Evolutionary conservation across 1,140 invertebrate genomes (phyloP).

Genomic region (Daktulosphaira vitifoliae): DNA sequence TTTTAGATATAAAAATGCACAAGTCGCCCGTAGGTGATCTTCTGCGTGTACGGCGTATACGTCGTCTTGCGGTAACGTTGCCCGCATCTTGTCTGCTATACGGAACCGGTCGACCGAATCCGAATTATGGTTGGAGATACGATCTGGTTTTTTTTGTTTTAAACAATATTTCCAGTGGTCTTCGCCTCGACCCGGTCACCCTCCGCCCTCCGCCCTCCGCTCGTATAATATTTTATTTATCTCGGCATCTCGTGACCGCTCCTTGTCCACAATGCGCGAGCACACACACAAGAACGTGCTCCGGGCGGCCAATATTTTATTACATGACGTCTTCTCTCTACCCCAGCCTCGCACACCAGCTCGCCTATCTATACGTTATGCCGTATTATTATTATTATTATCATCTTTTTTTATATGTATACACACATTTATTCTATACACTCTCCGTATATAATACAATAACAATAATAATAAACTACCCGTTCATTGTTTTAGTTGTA

Average conservation of each 20-base stretch:
- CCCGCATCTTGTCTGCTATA: neutral
- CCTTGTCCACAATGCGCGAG: constrained; percentile 19
- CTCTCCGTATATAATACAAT: no score
- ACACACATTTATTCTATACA: no score
- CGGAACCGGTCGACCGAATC: constrained; percentile 33
- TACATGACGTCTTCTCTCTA: no score
- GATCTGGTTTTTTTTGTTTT: constrained; percentile 28
- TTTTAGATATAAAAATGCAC: no score
- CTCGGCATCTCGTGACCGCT: constrained; percentile 32
- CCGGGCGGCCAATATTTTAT: constrained; percentile 12
- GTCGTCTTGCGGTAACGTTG: constrained; percentile 5
- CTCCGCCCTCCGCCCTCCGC: neutral
- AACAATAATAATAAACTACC: neutral
- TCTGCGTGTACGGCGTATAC: neutral
- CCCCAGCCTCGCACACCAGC: no score
- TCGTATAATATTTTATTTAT: constrained; percentile 32
- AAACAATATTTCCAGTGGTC: constrained; percentile 33
- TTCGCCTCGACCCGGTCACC: constrained; percentile 5
- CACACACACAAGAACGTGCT: constrained; percentile 11
- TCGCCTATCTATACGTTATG: no score
- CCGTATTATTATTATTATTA: no score
- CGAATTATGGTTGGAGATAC: constrained; percentile 31
- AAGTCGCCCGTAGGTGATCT: constrained; percentile 20
- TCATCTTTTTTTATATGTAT: no score
- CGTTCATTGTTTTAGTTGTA: constrained; percentile 64